phyloP scores from a whole-genome alignment of 2,113 vertebrate species.

The Vicugna pacos region DNA sequence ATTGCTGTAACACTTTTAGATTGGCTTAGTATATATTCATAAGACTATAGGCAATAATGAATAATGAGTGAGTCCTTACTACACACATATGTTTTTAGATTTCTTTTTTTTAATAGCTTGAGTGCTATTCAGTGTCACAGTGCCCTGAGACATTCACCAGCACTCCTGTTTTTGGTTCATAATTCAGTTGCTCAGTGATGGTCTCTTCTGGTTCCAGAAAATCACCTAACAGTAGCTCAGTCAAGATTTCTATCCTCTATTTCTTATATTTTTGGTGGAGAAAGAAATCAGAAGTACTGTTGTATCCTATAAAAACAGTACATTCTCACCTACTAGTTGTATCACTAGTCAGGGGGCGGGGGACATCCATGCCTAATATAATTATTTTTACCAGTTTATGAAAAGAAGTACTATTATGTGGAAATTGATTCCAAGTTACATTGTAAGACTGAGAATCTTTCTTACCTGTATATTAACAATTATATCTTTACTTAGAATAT shows the following conservation, averaged over 20 bases:
- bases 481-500: neutral
- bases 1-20: neutral
- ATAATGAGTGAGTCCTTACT: constrained; percentile 22
- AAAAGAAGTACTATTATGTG: neutral
- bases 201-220: neutral
- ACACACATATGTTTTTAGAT: neutral
- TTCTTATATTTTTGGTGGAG: neutral
- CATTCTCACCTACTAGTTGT: neutral
- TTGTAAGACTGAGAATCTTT: neutral
- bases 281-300: constrained; percentile 7
- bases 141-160: neutral
- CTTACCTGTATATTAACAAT: neutral
- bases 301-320: neutral
- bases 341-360: neutral
- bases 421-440: neutral
- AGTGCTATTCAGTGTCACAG: neutral
- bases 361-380: neutral
- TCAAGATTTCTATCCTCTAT: neutral
- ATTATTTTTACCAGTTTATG: neutral
- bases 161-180: neutral
- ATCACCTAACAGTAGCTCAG: neutral
- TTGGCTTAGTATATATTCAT: constrained; percentile 52
- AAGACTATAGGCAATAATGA: neutral
- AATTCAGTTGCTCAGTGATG: neutral
- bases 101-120: neutral